Conservation (phyloP, 2,797 vertebrate genomes). For the Danio tinwini region DNA sequence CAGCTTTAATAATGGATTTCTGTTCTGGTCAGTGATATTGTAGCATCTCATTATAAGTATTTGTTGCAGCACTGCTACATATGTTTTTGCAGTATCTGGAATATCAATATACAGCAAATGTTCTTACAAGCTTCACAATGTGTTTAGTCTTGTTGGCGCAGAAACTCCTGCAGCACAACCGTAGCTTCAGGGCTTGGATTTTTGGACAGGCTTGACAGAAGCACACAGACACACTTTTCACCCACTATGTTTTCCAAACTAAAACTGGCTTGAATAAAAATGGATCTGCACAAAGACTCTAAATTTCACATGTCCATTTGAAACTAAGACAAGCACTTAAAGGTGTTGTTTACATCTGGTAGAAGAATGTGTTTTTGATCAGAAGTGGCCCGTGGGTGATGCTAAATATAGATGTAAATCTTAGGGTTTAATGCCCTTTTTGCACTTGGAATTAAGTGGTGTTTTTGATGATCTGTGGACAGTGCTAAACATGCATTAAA, state of each 20-base stretch:
- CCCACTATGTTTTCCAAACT: not conserved
- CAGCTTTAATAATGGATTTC: slow-evolving; percentile 26
- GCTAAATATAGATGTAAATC: no score
- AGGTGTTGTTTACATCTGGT: not conserved
- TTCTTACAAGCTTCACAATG: not conserved
- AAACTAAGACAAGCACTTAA: not conserved
- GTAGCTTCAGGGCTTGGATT: not conserved
- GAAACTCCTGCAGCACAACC: not conserved
- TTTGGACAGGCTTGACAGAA: slow-evolving; percentile 11
- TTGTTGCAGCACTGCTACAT: not conserved
- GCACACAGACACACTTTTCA: slow-evolving; percentile 9
- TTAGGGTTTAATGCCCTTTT: no score
- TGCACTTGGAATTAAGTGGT: no score
- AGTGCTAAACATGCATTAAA: no score
- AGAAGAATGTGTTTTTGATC: no score
- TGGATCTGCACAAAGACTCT: not conserved
- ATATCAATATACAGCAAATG: not conserved
- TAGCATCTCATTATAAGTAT: slow-evolving; percentile 3
- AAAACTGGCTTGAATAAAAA: slow-evolving; percentile 20
- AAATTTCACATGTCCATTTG: slow-evolving; percentile 33
- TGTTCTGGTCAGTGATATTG: slow-evolving; percentile 19
- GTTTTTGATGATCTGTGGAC: no score
- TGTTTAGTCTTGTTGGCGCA: not conserved
- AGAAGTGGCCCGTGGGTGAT: no score
- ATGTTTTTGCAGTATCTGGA: not conserved